A percentile compares a stretch with the other conserved stretches of the same genome.
phyloP scores from a whole-genome alignment of 2,113 vertebrate species.

The Peromyscus californicus region DNA sequence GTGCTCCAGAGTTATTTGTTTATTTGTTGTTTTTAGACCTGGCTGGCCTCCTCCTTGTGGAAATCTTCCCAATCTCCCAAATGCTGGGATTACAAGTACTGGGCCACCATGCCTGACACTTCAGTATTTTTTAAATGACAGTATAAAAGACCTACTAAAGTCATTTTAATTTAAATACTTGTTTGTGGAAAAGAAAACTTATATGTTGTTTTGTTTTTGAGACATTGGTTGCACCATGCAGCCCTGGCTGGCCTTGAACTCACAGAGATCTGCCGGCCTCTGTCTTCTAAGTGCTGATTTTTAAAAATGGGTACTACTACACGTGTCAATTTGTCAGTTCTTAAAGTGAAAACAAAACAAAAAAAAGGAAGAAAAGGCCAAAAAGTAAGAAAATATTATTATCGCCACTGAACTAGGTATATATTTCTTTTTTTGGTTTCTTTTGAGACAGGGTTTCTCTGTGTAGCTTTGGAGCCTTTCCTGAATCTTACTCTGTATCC shows the following conservation, averaged over 20 bases:
- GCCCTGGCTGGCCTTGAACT: neutral
- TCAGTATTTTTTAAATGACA: neutral
- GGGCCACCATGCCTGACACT: neutral
- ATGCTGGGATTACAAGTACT: neutral
- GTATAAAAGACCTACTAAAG: neutral
- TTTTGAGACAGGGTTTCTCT: no score
- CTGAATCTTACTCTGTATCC: no score
- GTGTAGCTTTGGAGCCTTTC: no score
- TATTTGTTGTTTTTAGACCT: neutral
- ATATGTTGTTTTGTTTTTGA: neutral
- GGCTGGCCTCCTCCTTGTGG: neutral
- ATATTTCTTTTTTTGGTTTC: no score
- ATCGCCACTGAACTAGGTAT: neutral
- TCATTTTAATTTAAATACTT: neutral
- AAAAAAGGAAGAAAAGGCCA: constrained; percentile 13
- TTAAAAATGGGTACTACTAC: no score
- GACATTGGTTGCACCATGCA: neutral
- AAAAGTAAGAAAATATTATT: neutral
- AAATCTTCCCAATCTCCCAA: neutral
- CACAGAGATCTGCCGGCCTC: neutral
- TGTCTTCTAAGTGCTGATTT: neutral
- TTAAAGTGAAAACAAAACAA: neutral
- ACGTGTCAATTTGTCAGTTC: neutral
- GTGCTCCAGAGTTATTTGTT: neutral
- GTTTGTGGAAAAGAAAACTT: neutral